A percentile compares a stretch with the other conserved stretches of the same genome.
phyloP scores from a whole-genome alignment of 2,113 vertebrate species.

The Phylloscopus trochilus region DNA sequence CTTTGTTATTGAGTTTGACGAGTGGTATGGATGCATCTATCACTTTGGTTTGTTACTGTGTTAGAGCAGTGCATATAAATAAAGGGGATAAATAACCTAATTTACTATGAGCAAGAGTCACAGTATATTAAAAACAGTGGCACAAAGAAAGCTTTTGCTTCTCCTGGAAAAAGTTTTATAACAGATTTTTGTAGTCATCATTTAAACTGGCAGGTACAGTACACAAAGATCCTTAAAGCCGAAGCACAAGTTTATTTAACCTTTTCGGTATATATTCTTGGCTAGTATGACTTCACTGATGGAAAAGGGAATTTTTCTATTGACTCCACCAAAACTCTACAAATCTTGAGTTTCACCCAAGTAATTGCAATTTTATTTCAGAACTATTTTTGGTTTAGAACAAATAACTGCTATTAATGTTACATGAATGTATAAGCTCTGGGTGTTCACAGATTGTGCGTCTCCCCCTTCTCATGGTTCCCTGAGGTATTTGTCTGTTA shows the following conservation, averaged over 20 bases:
- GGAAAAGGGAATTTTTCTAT: background rate
- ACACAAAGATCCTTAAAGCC: background rate
- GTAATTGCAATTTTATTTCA: background rate
- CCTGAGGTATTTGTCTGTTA: background rate
- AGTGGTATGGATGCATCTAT: constrained; percentile 2
- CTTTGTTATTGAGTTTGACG: constrained; percentile 34
- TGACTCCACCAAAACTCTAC: background rate
- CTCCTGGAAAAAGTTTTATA: constrained; percentile 45
- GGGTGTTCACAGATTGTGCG: rapidly evolving
- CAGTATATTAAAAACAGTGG: constrained; percentile 39
- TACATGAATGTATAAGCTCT: background rate
- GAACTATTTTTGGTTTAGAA: background rate
- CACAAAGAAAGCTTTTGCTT: background rate
- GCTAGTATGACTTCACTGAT: background rate
- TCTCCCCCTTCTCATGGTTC: background rate
- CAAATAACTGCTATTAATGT: background rate
- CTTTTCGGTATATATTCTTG: background rate
- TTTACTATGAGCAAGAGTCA: constrained; percentile 3
- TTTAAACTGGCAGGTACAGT: constrained; percentile 49
- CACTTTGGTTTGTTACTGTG: constrained; percentile 38
- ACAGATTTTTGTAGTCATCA: constrained; percentile 20
- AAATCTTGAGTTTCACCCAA: background rate
- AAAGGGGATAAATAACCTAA: constrained; percentile 58
- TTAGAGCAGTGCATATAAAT: constrained; percentile 25
- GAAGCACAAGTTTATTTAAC: background rate